Conservation (phyloP, 2,888 invertebrate species). For the Phragmatobia fuliginosa region DNA sequence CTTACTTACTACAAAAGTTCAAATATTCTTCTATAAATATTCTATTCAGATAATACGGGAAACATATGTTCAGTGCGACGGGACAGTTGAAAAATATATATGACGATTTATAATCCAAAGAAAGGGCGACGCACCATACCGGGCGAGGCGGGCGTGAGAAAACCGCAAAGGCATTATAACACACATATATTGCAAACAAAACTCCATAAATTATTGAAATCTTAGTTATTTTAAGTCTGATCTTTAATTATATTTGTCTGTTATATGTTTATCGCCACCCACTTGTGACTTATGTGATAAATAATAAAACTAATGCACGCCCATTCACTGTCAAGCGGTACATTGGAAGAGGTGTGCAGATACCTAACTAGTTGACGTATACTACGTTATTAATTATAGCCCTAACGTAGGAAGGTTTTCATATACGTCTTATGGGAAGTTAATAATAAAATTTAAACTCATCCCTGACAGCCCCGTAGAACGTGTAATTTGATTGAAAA, state of each 20-base stretch:
- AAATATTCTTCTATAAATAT: slow-evolving; percentile 9
- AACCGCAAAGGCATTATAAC: slow-evolving; percentile 9
- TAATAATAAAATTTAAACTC: slow-evolving; percentile 48
- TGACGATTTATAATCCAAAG: slow-evolving; percentile 11
- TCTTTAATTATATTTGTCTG: slow-evolving; percentile 35
- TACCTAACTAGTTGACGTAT: slow-evolving; percentile 67
- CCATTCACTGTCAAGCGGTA: slow-evolving; percentile 73
- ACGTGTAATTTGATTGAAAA: slow-evolving; percentile 22
- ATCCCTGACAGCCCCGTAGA: slow-evolving; percentile 27
- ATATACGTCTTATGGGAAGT: slow-evolving; percentile 58
- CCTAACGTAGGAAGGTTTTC: slow-evolving; percentile 57
- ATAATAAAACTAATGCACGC: slow-evolving; percentile 63
- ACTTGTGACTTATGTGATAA: slow-evolving; percentile 44
- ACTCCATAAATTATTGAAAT: slow-evolving; percentile 11
- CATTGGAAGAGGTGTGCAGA: slow-evolving; percentile 66
- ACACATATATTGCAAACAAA: not conserved
- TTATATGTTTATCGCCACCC: slow-evolving; percentile 46
- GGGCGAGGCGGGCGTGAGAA: slow-evolving; percentile 12
- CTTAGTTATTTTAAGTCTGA: slow-evolving; percentile 6
- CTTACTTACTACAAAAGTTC: not conserved
- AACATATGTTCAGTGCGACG: not conserved
- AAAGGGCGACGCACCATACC: not conserved
- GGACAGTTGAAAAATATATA: slow-evolving; percentile 12
- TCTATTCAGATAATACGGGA: slow-evolving; percentile 13
- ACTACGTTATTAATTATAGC: slow-evolving; percentile 64